phyloP scores from a whole-genome alignment of 2,113 vertebrate genomes.

The Marmota monax region DNA sequence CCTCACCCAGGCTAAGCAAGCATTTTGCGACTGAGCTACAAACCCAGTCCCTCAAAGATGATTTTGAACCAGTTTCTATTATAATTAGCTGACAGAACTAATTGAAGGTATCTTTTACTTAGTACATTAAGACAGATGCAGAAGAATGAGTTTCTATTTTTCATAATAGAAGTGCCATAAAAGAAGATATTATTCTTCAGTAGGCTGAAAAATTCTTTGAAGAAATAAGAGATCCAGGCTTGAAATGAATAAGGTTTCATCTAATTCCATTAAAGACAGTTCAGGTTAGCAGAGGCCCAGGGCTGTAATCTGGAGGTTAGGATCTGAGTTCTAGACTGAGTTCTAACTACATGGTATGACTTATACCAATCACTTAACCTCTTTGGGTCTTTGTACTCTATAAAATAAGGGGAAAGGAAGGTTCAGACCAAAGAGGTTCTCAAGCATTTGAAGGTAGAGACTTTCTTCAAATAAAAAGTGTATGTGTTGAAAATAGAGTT shows the following conservation, averaged over 20 bases:
- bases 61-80: not conserved
- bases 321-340: not conserved
- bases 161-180: not conserved
- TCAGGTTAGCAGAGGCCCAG: rapidly evolving
- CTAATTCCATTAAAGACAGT: not conserved
- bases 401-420: not conserved
- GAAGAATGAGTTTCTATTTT: not conserved
- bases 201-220: not conserved
- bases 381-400: not conserved
- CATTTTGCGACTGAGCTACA: no score
- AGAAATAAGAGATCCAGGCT: not conserved
- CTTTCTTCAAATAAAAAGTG: not conserved
- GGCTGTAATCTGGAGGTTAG: no score
- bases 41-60: not conserved
- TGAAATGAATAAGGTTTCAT: not conserved
- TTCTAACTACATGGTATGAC: not conserved
- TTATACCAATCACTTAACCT: not conserved
- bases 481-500: not conserved
- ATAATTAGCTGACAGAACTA: not conserved
- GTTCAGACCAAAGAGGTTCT: not conserved
- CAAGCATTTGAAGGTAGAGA: not conserved
- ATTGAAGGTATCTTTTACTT: not conserved
- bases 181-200: not conserved
- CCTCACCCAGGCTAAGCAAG: no score
- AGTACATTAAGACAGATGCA: not conserved